Percentiles rank a stretch among this genome's conserved stretches.
phyloP scores from a whole-genome alignment of 2,113 vertebrate genomes.

The Megatriorchis doriae region DNA sequence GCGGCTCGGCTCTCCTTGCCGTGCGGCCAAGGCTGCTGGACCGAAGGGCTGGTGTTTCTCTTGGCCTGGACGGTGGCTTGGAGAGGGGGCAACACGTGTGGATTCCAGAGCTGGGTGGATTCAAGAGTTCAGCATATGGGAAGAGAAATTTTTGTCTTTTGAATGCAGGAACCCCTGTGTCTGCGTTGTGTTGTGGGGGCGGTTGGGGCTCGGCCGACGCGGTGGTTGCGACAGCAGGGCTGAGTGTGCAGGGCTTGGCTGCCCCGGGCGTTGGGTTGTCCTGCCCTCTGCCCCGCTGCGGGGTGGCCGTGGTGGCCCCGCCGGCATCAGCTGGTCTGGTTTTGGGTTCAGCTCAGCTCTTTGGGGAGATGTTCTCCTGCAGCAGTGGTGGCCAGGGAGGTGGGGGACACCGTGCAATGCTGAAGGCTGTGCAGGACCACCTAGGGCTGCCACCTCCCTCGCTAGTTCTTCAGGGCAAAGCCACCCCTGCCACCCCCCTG shows the following conservation, averaged over 20 bases:
- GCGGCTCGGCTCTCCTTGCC: background rate
- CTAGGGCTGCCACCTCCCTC: background rate
- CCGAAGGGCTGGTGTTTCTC: background rate
- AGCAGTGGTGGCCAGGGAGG: background rate
- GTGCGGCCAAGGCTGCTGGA: accelerated
- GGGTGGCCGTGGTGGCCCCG: background rate
- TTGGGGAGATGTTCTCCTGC: background rate
- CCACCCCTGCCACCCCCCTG: background rate
- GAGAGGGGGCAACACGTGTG: background rate
- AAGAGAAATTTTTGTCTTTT: background rate
- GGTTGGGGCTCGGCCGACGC: background rate
- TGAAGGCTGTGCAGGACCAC: background rate
- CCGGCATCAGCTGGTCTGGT: background rate
- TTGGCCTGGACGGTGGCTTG: background rate
- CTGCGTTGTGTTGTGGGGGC: accelerated
- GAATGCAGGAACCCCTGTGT: accelerated
- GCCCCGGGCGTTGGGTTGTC: accelerated
- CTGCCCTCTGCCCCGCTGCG: background rate
- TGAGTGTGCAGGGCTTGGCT: background rate
- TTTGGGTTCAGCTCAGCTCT: background rate
- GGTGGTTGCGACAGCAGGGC: accelerated
- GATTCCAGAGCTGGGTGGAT: background rate
- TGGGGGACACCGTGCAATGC: accelerated
- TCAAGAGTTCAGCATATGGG: background rate
- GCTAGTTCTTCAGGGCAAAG: background rate